A percentile compares a stretch with the other conserved stretches of the same genome.
Evolutionary conservation across 2,888 invertebrate species (phyloP).

Genomic region (Stenotaenia linearis): DNA sequence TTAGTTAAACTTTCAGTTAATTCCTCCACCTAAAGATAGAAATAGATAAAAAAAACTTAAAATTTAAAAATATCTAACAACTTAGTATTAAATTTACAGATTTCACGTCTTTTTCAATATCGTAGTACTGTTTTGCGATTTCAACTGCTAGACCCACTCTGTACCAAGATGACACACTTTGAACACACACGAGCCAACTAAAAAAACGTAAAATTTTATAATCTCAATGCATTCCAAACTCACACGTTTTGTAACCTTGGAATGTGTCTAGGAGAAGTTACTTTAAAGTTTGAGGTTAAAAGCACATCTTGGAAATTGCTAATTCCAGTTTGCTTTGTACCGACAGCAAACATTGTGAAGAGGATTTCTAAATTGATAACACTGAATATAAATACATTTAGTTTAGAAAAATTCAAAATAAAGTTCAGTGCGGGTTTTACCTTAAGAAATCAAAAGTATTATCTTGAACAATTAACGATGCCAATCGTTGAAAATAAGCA

Average conservation of each 20-base stretch:
- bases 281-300: no score
- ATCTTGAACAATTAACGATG: not conserved
- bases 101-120: not conserved
- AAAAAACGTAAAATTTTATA: no score
- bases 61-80: no score
- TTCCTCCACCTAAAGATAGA: constrained; percentile 64
- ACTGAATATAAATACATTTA: not conserved
- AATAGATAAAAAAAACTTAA: not conserved
- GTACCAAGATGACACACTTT: no score
- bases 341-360: not conserved
- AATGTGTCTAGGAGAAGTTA: not conserved
- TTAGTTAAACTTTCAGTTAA: constrained; percentile 86
- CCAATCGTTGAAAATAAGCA: not conserved
- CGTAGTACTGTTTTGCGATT: not conserved
- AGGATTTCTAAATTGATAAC: not conserved
- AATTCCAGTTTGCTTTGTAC: not conserved
- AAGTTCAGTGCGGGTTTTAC: not conserved
- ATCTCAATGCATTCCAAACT: no score
- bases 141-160: no score
- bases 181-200: no score
- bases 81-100: no score
- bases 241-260: not conserved
- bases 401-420: no score
- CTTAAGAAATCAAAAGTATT: not conserved
- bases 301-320: no score